Conservation (phyloP, 2,888 invertebrate species). For the Invenusta paracnida region DNA sequence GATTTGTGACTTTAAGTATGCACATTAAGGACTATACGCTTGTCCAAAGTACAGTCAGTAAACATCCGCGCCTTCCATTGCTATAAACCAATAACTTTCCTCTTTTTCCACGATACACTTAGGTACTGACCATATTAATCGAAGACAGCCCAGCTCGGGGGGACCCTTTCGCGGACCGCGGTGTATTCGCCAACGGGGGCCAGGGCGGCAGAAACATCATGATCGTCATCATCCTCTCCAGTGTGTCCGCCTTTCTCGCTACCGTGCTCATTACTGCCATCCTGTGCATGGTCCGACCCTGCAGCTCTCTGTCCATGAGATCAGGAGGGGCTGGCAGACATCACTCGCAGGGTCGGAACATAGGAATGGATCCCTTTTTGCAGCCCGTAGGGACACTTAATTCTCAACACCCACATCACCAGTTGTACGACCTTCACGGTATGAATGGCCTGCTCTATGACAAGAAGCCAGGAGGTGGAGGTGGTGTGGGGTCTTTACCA, state of each 20-base stretch:
- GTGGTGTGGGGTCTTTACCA: background rate
- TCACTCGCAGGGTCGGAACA: no score
- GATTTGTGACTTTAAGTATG: no score
- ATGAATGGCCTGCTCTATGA: background rate
- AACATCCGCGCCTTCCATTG: no score
- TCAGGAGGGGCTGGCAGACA: background rate
- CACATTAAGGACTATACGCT: no score
- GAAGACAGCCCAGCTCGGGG: background rate
- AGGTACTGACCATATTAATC: background rate
- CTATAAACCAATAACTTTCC: no score
- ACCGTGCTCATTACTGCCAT: slow-evolving; percentile 27
- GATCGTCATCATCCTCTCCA: slow-evolving; percentile 37
- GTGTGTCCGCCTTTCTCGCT: slow-evolving; percentile 30
- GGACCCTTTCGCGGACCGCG: background rate
- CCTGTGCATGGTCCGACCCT: slow-evolving; percentile 37
- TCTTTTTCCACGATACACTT: no score
- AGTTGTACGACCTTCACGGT: background rate
- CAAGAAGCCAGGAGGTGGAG: background rate
- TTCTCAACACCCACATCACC: no score
- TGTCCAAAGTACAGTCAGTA: no score
- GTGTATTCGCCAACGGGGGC: background rate
- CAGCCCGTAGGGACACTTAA: background rate
- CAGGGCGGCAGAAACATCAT: slow-evolving; percentile 7
- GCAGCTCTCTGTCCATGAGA: background rate
- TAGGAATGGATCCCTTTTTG: background rate